A percentile compares a stretch with the other conserved stretches of the same genome.
Conservation (phyloP, 2,888 invertebrate species). For the Coleophora flavipennella region DNA sequence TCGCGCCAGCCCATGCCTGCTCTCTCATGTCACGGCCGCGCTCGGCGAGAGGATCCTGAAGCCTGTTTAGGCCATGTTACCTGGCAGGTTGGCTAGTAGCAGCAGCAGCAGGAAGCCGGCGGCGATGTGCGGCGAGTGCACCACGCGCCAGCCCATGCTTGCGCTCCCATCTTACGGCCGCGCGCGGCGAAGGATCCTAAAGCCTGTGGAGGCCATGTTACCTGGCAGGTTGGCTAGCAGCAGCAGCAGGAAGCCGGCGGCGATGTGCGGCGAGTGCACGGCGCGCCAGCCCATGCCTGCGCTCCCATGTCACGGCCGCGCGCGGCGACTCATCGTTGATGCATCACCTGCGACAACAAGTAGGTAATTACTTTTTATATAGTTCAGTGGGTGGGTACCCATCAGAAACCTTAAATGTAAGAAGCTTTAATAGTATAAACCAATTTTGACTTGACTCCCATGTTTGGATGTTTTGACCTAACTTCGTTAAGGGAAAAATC, state of each 20-base stretch:
- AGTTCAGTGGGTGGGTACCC: too few species aligned
- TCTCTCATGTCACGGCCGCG: constrained; percentile 84
- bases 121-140: constrained; percentile 80
- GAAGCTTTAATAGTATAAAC: too few species aligned
- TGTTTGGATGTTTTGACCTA: too few species aligned
- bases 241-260: constrained; percentile 74
- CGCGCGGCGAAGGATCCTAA: constrained; percentile 74
- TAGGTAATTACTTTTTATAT: too few species aligned
- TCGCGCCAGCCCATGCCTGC: constrained; percentile 93
- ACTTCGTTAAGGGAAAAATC: too few species aligned
- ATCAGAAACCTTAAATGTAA: too few species aligned
- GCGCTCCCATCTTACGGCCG: constrained; percentile 85
- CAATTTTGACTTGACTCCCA: too few species aligned
- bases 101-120: constrained; percentile 73
- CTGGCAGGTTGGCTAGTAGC: constrained; percentile 68
- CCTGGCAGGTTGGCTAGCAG: constrained; percentile 68
- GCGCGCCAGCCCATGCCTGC: constrained; percentile 94
- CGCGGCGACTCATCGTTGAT: constrained; percentile 84
- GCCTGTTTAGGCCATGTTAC: constrained; percentile 19
- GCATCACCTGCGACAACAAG: constrained; percentile 58
- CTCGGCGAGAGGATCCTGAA: constrained; percentile 72
- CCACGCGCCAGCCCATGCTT: constrained; percentile 93
- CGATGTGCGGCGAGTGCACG: constrained; percentile 82
- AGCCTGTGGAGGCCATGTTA: constrained; percentile 14
- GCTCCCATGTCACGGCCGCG: constrained; percentile 84